Conservation (phyloP, 2,888 invertebrate species). For the Xylota segnis region DNA sequence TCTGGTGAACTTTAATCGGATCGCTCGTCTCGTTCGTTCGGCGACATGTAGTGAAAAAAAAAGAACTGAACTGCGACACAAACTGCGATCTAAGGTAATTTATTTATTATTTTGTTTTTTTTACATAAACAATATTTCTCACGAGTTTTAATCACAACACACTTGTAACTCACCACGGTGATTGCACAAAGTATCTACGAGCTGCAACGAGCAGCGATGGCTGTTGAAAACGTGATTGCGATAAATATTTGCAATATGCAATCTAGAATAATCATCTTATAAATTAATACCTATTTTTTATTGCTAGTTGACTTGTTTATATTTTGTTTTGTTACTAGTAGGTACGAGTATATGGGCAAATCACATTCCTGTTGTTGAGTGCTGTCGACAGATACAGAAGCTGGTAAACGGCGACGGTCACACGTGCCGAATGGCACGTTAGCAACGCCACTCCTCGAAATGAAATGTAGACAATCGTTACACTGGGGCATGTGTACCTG, state of each 20-base stretch:
- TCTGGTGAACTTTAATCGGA: conserved; percentile 2
- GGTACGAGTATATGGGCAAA: neutral
- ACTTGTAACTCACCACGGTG: neutral
- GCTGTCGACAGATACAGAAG: neutral
- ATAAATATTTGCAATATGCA: conserved; percentile 1
- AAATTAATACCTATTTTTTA: conserved; percentile 10
- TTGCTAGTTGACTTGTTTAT: conserved; percentile 15
- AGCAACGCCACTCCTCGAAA: neutral
- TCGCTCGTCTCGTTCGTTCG: conserved; percentile 12
- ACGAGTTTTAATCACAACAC: neutral
- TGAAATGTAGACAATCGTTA: neutral
- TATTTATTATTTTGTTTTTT: neutral
- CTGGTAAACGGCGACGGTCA: neutral
- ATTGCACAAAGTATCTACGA: neutral
- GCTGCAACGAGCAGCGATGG: neutral
- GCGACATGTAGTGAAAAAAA: conserved; percentile 21
- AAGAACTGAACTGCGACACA: conserved; percentile 13
- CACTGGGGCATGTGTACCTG: neutral
- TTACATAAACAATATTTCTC: neutral
- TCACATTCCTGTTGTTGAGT: neutral
- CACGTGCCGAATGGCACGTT: conserved; percentile 34
- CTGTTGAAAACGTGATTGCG: conserved; percentile 24
- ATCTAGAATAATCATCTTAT: conserved; percentile 26
- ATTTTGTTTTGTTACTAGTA: neutral
- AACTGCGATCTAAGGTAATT: neutral